Conservation (phyloP, 2,113 vertebrate species). For the Sardina pilchardus region DNA sequence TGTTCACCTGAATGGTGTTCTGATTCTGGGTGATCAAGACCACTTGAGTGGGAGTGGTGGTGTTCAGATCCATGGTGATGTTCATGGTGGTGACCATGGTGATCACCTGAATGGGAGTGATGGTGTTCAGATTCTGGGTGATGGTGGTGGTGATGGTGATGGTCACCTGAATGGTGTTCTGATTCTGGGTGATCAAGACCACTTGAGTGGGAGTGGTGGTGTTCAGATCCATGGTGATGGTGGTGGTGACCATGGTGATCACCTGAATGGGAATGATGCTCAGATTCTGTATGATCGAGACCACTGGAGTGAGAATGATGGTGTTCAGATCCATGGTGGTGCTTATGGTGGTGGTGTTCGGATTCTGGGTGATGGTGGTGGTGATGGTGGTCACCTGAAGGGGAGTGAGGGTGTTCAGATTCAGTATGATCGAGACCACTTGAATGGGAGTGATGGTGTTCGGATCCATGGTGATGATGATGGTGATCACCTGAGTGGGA, state of each 20-base stretch:
- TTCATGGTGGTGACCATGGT: constrained; percentile 6
- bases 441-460: not conserved
- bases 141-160: not conserved
- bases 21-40: not conserved
- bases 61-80: constrained; percentile 5
- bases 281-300: constrained; percentile 4
- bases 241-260: constrained; percentile 12
- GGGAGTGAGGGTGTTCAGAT: constrained; percentile 18
- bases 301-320: not conserved
- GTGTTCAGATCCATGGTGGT: constrained; percentile 18
- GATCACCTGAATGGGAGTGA: not conserved
- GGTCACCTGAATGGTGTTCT: constrained; percentile 1
- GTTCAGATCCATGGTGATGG: constrained; percentile 17
- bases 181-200: not conserved
- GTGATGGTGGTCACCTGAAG: not conserved
- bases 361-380: not conserved
- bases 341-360: not conserved
- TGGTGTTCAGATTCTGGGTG: constrained; percentile 12
- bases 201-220: constrained; percentile 28
- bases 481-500: not conserved
- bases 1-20: constrained; percentile 23
- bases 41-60: not conserved
- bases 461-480: not conserved
- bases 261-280: constrained; percentile 23
- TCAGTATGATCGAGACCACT: constrained; percentile 14